Evolutionary conservation across 2,888 invertebrate genomes (phyloP), one percentile per base, ranked within the genome.

Genomic region (Cyclophora punctaria): DNA sequence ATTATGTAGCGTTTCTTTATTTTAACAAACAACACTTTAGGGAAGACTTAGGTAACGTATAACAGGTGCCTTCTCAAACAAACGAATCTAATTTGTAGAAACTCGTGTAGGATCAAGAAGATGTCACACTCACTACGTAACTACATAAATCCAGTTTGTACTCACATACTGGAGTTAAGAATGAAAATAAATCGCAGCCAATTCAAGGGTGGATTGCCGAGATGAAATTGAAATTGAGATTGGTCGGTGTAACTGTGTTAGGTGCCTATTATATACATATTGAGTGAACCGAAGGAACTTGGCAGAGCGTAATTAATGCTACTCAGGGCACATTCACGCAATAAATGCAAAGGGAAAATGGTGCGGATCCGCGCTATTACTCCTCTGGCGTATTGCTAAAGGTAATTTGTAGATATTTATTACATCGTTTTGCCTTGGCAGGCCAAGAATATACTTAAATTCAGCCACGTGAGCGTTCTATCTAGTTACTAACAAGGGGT

Each of bases 161-260:
- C 63, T 66, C 66, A 68, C 37, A 37, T 37, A 5, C 37, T 4
- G 4, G 37, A 66, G 73, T 69, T 64, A 69, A 67, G 72, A 79
- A 78, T 77, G 73, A 71, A 73, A 77, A 77, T 78, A 78, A 78
- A 79, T 77, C 67, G 73, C 69, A 66, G 67, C 71, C 76, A 77
- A 78, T 78, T 75, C 75, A 59, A 63, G 65, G 65, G 66, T 64
- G 71, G 73, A 74, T 74, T 69, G 73, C 67, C 62, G 64, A 72
- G 69, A 74, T 73, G 72, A 76, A 78, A 76, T 78, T 78, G 78
- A 75, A 75, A 78, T 75, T 72, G 72, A 71, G 71, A 75, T 73
- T 71, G 75, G 72, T 53, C 59, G 34, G 44, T 34, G 62, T 65
- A 66, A 66, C 64, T 59, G 60, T 55, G 55, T 55, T 50, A 53